Evolutionary conservation across 2,888 invertebrate species (phyloP), one percentile per base, ranked within the genome.

Genomic region (Sphaerophoria taeniata): DNA sequence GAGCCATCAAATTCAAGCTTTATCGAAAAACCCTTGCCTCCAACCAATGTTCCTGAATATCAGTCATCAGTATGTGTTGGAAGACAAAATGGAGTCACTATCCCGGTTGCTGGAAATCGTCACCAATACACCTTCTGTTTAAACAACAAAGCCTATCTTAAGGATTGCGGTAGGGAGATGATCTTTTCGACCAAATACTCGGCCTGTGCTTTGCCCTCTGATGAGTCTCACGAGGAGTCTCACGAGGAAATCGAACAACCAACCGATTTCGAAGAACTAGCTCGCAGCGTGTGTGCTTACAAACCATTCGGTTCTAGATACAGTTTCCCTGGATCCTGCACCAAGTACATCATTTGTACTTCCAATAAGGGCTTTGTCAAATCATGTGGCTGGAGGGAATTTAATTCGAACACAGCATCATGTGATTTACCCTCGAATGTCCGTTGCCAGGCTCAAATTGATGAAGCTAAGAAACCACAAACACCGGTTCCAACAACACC

Each of bases 371-470:
- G 67, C n/a, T 67, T 31, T 14, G 14, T 67, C 24, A 67, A 67
- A 53, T 31, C 39, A 0, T 67, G 67, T 4, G 39, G 67, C 39
- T 67, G 51, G 67, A 67, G 67, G 9, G 39, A 67, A 6, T 67
- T 67, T 24, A 67, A 53, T 14, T 9, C 51, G 0, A 39, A 14
- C 11, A 67, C 67, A n/a, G 67, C 53, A 49, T 49, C 53, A 5
- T 67, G 67, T 12, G 67, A 67, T 31, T 39, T 31, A 39, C 53
- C 67, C 4, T 7, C 51, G 3, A 67, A 67, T 31, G 67, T 67
- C 4, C 4, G 3, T 0, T 67, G 67, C 39, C 34, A 67, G 14
- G 14, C 14, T 14, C 1, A 58, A 58, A 58, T 58, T 14, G n/a
- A 45, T n/a, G n/a, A 12, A 12, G 47, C 0, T 3, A 12, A 51